Evolutionary conservation across 1,140 invertebrate genomes (phyloP), one percentile per base, ranked within the genome.

Genomic region (Pseudomyrmex cubaensis): DNA sequence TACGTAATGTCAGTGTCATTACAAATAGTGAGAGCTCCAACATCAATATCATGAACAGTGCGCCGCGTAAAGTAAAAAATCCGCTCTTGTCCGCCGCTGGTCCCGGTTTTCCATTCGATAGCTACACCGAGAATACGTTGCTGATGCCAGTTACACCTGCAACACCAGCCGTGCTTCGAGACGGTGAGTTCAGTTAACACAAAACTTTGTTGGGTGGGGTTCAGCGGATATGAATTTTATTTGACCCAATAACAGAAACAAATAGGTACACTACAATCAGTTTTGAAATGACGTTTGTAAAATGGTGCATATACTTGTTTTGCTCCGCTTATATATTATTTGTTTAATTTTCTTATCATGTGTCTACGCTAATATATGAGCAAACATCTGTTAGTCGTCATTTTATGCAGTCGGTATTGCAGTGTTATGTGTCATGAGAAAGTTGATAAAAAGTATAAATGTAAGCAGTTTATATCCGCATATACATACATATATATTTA

Each of bases 71-170:
- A 90, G 66, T 92, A 13, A 93, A 92, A 89, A 95, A 95, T 84
- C 92, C 94, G 17, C 89, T 95, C 82, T 88, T 95, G 57, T 92
- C 93, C 35, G 93, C 91, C 15, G 94, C 94, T n/a, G 93, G 92
- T 46, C 89, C 91, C 15, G 91, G 90, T 44, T 94, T 92, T 83
- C 91, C 93, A 1, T 93, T 93, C 35, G 93, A 94, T 50, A 91
- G 92, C 87, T 93, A 92, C 70, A 25, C 87, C 1, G 87, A 87
- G 44, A 93, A 90, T 78, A 84, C 91, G 50, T 56, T 94, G n/a
- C 76, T 95, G n/a, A 86, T 95, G 77, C 94, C 94, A 69, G 93
- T 94, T 12, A 92, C 92, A 20, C 92, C 93, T 64, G 90, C 92
- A n/a, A 92, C 90, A 74, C 87, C 93, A 48, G 90, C 92, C 50